A percentile compares a stretch with the other conserved stretches of the same genome.
Evolutionary conservation across 2,113 vertebrate genomes (phyloP).

Genomic region (Poecile atricapillus): DNA sequence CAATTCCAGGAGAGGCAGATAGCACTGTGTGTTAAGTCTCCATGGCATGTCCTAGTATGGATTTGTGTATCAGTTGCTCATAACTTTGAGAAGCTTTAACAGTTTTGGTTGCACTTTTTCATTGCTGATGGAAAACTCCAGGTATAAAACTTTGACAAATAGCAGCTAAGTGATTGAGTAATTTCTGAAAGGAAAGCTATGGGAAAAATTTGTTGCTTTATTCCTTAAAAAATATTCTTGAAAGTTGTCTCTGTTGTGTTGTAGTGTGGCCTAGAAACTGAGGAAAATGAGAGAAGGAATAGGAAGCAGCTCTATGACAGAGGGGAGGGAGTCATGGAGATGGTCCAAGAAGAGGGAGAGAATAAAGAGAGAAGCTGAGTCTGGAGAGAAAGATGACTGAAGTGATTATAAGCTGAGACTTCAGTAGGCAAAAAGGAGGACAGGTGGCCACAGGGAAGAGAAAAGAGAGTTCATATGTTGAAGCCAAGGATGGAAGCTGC

Average conservation of each 20-base stretch:
- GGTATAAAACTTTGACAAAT: background rate
- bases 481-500: background rate
- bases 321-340: background rate
- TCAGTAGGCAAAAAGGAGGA: background rate
- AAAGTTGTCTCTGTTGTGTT: background rate
- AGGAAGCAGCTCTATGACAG: background rate
- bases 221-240: background rate
- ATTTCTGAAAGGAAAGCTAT: background rate
- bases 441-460: background rate
- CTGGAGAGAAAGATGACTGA: background rate
- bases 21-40: background rate
- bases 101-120: background rate
- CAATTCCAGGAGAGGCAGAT: background rate
- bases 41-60: background rate
- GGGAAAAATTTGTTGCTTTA: background rate
- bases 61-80: background rate
- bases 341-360: background rate
- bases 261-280: background rate
- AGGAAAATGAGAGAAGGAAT: background rate
- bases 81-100: background rate
- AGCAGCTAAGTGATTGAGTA: background rate
- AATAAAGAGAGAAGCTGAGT: background rate
- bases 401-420: background rate
- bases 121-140: background rate
- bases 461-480: background rate